Percentiles rank a stretch among this genome's conserved stretches.
Conservation (phyloP, 2,888 invertebrate species). For the Polyommatus iphigenia region DNA sequence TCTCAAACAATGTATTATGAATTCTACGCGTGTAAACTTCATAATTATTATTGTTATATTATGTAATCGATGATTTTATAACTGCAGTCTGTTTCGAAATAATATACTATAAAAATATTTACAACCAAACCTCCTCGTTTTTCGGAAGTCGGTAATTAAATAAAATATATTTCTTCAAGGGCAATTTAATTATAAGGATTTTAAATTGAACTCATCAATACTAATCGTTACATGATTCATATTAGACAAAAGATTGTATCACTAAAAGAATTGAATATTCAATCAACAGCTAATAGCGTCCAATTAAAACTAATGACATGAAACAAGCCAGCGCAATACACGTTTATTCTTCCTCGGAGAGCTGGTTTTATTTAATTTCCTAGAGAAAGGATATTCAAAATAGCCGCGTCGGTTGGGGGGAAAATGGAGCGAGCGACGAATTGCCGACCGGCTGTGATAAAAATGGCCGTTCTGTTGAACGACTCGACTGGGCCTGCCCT, state of each 20-base stretch:
- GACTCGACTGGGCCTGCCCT: not conserved
- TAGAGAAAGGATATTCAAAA: conserved; percentile 68
- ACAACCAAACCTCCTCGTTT: too few species aligned
- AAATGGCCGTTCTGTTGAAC: conserved; percentile 52
- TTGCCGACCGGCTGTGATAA: conserved; percentile 74
- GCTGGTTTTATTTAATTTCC: conserved; percentile 62
- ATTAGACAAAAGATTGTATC: too few species aligned
- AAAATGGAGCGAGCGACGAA: conserved; percentile 74
- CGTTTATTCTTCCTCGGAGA: conserved; percentile 24
- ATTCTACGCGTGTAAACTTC: not conserved
- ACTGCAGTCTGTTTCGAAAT: too few species aligned
- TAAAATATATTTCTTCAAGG: too few species aligned
- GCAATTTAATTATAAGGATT: too few species aligned
- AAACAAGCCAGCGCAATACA: not conserved
- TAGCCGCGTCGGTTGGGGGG: conserved; percentile 67
- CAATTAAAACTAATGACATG: not conserved
- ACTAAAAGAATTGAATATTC: not conserved
- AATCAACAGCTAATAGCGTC: not conserved
- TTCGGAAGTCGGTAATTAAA: too few species aligned
- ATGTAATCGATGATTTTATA: too few species aligned
- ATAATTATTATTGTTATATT: too few species aligned
- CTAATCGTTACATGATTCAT: too few species aligned
- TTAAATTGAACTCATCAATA: too few species aligned
- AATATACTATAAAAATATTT: too few species aligned
- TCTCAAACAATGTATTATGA: not conserved